These are phyloP conservation scores for Dicrostonyx torquatus DNA, from an alignment of 2,797 vertebrate genomes.

Conservation along the genomic window DNA sequence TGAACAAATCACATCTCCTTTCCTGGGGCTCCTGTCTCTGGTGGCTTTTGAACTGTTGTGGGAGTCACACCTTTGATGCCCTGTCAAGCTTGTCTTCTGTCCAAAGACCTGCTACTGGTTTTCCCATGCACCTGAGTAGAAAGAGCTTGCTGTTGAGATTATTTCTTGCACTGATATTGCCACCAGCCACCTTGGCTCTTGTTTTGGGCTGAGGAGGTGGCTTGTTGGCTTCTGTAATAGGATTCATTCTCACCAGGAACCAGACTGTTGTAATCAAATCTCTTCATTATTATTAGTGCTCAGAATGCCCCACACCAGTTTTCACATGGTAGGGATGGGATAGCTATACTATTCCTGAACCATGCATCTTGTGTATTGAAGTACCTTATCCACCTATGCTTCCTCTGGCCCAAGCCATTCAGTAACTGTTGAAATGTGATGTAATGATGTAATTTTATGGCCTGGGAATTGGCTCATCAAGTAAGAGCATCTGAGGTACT, in stretches of 20 bases:
- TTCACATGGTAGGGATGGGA: neutral
- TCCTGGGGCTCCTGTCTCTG: constrained; percentile 9
- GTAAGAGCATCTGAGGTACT: neutral
- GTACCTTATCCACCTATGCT: neutral
- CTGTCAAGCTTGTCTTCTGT: neutral
- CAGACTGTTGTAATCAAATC: constrained; percentile 72
- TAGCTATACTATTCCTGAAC: neutral
- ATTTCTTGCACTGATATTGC: neutral
- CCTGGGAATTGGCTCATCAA: neutral
- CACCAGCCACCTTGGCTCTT: neutral
- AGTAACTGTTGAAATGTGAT: neutral
- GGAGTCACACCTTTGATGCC: neutral
- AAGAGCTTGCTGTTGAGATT: neutral
- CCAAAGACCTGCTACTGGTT: neutral
- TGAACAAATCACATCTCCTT: neutral
- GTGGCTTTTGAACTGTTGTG: neutral
- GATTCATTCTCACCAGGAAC: constrained; percentile 70
- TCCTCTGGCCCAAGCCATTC: neutral
- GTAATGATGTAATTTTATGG: neutral
- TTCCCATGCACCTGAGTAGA: neutral
- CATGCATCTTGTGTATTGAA: accelerated
- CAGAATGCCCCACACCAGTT: neutral
- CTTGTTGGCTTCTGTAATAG: constrained; percentile 66
- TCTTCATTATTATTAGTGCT: neutral
- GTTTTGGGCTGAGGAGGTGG: neutral